phyloP scores from a whole-genome alignment of 2,797 vertebrate genomes.

The Propithecus perrieri region DNA sequence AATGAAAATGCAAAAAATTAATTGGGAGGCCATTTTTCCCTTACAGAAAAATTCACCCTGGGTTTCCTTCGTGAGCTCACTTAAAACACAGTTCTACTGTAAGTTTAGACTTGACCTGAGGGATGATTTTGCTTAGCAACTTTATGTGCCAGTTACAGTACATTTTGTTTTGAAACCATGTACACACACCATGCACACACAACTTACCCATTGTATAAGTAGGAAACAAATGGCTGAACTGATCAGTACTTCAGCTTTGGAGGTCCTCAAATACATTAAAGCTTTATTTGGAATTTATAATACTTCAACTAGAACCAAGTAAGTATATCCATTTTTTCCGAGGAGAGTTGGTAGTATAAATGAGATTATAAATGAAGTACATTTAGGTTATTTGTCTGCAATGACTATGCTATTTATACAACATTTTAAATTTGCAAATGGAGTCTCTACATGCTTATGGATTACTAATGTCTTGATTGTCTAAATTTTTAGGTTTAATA shows the following conservation, averaged over 20 bases:
- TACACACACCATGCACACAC: neutral
- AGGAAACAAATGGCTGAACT: neutral
- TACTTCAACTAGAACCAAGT: neutral
- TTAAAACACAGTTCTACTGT: neutral
- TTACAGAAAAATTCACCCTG: neutral
- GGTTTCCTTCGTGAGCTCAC: neutral
- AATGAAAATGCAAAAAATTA: neutral
- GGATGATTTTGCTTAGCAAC: neutral
- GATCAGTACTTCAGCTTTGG: neutral
- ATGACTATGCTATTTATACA: neutral
- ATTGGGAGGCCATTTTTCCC: neutral
- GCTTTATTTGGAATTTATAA: neutral
- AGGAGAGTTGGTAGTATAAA: neutral
- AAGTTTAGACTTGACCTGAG: neutral
- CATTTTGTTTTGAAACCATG: neutral
- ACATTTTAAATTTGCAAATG: neutral
- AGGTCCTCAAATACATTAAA: neutral
- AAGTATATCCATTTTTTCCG: neutral
- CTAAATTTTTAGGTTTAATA: conserved; percentile 44
- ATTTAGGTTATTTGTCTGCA: neutral
- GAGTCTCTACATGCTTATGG: neutral
- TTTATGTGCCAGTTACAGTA: neutral
- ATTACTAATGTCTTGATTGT: neutral
- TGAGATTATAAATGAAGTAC: neutral
- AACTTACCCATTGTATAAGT: neutral